phyloP scores from a whole-genome alignment of 2,888 invertebrate genomes.

The Drepana falcataria region DNA sequence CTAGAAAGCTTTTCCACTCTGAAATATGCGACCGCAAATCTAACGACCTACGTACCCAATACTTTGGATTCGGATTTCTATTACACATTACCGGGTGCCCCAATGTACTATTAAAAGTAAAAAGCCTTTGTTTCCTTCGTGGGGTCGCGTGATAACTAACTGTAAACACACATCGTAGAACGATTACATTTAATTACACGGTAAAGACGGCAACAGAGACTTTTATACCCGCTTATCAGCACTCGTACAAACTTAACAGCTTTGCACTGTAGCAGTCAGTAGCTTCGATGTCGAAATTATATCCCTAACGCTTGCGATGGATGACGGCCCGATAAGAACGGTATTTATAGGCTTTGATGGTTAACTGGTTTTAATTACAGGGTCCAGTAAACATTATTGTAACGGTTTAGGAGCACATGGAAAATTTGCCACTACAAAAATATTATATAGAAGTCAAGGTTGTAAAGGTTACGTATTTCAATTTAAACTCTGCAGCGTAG shows the following conservation, averaged over 20 bases:
- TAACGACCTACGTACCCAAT: background rate
- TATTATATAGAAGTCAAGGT: background rate
- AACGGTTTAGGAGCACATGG: background rate
- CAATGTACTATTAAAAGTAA: conserved; percentile 12
- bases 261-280: conserved; percentile 24
- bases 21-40: too few species aligned
- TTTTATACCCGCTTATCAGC: conserved; percentile 45
- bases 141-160: conserved; percentile 53
- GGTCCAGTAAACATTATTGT: background rate
- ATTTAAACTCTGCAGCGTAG: too few species aligned
- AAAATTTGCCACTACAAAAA: background rate
- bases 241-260: conserved; percentile 28
- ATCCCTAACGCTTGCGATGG: conserved; percentile 37
- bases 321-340: conserved; percentile 18
- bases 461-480: background rate
- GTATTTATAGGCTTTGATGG: conserved; percentile 29
- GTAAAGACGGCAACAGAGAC: conserved; percentile 50
- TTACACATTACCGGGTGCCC: conserved; percentile 1
- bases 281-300: conserved; percentile 33
- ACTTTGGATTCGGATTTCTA: background rate
- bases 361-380: conserved; percentile 14
- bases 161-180: conserved; percentile 53
- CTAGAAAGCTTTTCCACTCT: too few species aligned
- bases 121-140: conserved; percentile 25
- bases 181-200: conserved; percentile 67